Percentiles rank a stretch among this genome's conserved stretches.
Evolutionary conservation across 2,113 vertebrate genomes (phyloP).

Genomic region (Dolichotis patagonum): DNA sequence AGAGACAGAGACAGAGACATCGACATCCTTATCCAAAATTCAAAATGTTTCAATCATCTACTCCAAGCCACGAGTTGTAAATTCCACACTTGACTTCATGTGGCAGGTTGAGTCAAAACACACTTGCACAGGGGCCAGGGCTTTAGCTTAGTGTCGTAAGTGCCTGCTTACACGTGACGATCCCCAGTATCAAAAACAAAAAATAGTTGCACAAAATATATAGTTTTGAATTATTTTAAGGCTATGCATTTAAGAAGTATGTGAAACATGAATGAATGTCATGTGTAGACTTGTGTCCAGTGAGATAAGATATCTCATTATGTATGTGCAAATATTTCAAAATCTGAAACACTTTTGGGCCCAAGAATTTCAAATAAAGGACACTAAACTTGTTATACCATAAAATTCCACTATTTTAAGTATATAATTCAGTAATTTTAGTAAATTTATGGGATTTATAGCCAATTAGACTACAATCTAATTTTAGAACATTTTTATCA

Average conservation of each 20-base stretch:
- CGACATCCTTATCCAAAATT: background rate
- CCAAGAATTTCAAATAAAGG: background rate
- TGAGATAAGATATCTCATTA: background rate
- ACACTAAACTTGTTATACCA: background rate
- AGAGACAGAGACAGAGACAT: too few relatives aligned
- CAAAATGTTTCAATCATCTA: background rate
- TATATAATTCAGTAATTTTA: background rate
- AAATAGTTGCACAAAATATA: background rate
- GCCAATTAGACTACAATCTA: background rate
- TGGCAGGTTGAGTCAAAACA: background rate
- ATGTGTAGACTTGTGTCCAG: background rate
- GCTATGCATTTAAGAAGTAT: background rate
- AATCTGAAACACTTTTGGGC: background rate
- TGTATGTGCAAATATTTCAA: background rate
- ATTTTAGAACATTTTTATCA: slow-evolving; percentile 24
- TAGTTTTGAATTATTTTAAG: background rate
- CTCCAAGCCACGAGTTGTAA: background rate
- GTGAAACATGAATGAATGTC: background rate
- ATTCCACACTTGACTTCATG: background rate
- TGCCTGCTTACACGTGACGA: too few relatives aligned
- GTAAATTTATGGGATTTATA: background rate
- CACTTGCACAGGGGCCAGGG: background rate
- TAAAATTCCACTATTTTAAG: background rate
- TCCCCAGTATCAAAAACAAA: too few relatives aligned
- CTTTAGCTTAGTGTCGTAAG: too few relatives aligned